phyloP scores from a whole-genome alignment of 2,888 invertebrate species.

The Plagodis dolabraria region DNA sequence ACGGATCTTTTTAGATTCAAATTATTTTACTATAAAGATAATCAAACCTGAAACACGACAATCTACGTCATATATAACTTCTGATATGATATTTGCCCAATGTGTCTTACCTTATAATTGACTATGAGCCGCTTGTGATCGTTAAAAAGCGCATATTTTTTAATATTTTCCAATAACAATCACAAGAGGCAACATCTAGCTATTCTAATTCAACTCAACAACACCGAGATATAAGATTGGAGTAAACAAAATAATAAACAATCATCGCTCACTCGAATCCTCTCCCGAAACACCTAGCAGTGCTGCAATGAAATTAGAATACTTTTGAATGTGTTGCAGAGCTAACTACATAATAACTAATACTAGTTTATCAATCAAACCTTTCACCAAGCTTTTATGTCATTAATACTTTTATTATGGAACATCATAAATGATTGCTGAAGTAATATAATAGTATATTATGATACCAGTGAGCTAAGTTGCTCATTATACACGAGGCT shows the following conservation, averaged over 20 bases:
- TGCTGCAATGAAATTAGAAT: constrained; percentile 28
- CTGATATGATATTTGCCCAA: not conserved
- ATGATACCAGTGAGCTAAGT: too few relatives aligned
- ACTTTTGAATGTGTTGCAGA: constrained; percentile 23
- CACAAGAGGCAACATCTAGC: not conserved
- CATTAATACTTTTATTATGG: too few relatives aligned
- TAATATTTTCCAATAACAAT: not conserved
- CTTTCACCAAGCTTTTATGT: not conserved
- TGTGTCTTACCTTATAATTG: not conserved
- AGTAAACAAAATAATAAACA: constrained; percentile 23
- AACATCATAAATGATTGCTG: too few relatives aligned
- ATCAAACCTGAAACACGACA: too few relatives aligned
- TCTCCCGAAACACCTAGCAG: constrained; percentile 30
- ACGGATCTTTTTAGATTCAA: too few relatives aligned
- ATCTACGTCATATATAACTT: too few relatives aligned
- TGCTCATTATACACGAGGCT: too few relatives aligned
- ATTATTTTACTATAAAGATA: too few relatives aligned
- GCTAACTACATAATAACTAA: constrained; percentile 5
- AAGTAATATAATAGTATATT: too few relatives aligned
- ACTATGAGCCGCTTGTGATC: not conserved
- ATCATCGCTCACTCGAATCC: constrained; percentile 33
- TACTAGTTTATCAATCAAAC: not conserved
- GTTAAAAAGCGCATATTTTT: not conserved
- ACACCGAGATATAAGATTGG: constrained; percentile 27
- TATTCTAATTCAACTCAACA: constrained; percentile 7